These are phyloP conservation scores for Clarias platycephalus DNA, from an alignment of 2,797 vertebrate species.

Conservation along the genomic window DNA sequence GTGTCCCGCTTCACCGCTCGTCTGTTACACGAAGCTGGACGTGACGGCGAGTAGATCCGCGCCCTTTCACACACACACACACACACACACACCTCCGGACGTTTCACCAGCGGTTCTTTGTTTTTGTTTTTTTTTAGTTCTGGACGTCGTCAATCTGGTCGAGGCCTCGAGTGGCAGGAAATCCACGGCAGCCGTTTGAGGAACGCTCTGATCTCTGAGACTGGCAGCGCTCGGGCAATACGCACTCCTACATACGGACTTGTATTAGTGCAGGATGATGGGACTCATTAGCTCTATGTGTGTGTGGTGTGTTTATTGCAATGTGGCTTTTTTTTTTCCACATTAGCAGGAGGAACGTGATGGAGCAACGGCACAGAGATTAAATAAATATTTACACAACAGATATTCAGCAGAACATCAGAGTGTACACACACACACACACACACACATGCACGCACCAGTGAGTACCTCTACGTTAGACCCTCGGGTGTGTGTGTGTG, in stretches of 20 bases:
- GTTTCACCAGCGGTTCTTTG: background rate
- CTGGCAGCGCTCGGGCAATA: background rate
- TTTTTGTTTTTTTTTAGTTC: background rate
- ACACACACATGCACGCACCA: slow-evolving; percentile 5
- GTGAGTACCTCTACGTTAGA: too few relatives aligned
- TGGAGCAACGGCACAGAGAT: slow-evolving; percentile 34
- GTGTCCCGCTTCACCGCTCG: too few relatives aligned
- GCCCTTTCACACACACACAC: background rate
- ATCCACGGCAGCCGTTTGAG: background rate
- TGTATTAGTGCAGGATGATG: background rate
- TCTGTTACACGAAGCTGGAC: background rate
- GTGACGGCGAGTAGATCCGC: background rate
- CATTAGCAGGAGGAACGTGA: slow-evolving; percentile 21
- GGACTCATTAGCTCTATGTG: slow-evolving; percentile 8
- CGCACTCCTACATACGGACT: background rate
- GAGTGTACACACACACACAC: background rate
- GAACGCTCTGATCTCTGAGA: background rate
- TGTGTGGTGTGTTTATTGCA: slow-evolving; percentile 18
- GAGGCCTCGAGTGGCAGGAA: background rate
- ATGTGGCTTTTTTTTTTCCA: slow-evolving; percentile 32
- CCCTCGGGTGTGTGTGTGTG: background rate
- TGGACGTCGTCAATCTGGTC: background rate
- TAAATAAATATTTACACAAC: slow-evolving; percentile 53
- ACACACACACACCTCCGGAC: background rate
- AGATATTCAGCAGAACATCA: slow-evolving; percentile 51